phyloP scores from a whole-genome alignment of 2,113 vertebrate species.

The Oceanites oceanicus region DNA sequence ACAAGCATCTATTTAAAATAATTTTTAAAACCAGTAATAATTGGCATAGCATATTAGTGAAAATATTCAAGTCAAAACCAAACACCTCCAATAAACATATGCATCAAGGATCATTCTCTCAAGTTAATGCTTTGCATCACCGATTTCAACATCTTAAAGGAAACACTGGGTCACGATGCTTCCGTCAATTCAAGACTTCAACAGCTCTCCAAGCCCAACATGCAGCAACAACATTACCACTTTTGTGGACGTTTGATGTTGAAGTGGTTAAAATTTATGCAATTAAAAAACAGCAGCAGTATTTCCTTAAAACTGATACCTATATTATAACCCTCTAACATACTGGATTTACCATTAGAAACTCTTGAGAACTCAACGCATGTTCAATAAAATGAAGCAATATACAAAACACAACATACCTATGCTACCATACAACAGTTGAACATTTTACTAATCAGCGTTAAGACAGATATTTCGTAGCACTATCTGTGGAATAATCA shows the following conservation, averaged over 20 bases:
- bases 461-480: background rate
- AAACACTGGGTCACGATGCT: background rate
- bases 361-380: background rate
- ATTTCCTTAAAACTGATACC: background rate
- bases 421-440: background rate
- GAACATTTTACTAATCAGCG: background rate
- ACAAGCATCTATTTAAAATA: background rate
- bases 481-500: background rate
- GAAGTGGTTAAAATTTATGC: background rate
- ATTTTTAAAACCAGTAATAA: background rate
- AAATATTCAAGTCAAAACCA: background rate
- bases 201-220: background rate
- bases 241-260: background rate
- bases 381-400: background rate
- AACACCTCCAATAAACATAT: background rate
- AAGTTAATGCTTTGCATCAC: background rate
- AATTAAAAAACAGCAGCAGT: background rate
- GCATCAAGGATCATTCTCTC: background rate
- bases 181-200: background rate
- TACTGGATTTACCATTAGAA: background rate
- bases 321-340: background rate
- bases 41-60: background rate
- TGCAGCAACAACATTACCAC: background rate
- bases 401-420: background rate
- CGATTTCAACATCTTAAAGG: background rate